Percentiles rank a stretch among this genome's conserved stretches.
Evolutionary conservation across 2,797 vertebrate species (phyloP).

Genomic region (Lutjanus campechanus): DNA sequence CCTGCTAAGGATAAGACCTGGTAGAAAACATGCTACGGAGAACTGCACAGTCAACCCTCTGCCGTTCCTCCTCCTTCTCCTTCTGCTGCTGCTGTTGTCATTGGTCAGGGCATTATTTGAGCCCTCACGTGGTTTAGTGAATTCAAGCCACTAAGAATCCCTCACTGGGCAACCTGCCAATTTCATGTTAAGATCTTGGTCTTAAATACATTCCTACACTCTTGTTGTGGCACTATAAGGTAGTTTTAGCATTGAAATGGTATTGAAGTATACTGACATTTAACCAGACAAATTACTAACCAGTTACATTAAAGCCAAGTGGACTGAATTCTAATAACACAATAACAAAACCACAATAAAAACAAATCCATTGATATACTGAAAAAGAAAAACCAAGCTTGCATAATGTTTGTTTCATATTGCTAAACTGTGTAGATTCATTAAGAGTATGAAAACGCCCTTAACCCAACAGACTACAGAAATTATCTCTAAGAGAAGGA

Average conservation of each 20-base stretch:
- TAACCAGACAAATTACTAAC: neutral
- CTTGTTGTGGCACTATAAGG: conserved; percentile 47
- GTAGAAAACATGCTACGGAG: conserved; percentile 34
- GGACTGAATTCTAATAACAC: neutral
- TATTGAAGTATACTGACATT: neutral
- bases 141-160: conserved; percentile 73
- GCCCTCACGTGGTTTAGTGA: conserved; percentile 66
- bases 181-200: conserved; percentile 69
- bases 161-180: conserved; percentile 66
- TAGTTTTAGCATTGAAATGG: conserved; percentile 23
- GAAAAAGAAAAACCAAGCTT: neutral
- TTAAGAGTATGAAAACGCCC: neutral
- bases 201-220: conserved; percentile 75
- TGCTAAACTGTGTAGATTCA: neutral
- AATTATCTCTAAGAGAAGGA: neutral
- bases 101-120: conserved; percentile 67
- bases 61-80: conserved; percentile 47
- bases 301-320: neutral
- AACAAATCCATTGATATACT: neutral
- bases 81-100: conserved; percentile 49
- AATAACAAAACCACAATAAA: neutral
- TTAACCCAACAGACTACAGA: neutral
- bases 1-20: conserved; percentile 29
- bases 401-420: neutral
- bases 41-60: conserved; percentile 57